These are phyloP conservation scores for Micronycteris hirsuta DNA, from an alignment of 2,113 vertebrate species.

Conservation along the genomic window DNA sequence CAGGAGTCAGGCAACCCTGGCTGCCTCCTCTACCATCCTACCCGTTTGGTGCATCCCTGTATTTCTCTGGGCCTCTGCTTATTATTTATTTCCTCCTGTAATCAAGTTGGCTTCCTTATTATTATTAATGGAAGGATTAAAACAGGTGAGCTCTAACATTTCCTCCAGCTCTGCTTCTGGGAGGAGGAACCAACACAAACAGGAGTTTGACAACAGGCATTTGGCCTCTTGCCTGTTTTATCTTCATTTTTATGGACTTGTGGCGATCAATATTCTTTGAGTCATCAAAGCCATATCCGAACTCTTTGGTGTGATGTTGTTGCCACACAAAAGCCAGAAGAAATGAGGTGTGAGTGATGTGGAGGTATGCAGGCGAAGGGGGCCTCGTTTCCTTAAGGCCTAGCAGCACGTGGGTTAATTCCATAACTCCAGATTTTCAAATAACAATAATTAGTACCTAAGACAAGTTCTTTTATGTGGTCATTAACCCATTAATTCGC, in stretches of 20 bases:
- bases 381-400: not conserved
- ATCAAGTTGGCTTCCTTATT: not conserved
- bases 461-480: constrained; percentile 63
- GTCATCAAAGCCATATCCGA: constrained; percentile 47
- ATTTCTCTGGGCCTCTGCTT: not conserved
- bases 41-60: not conserved
- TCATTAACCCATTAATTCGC: constrained; percentile 51
- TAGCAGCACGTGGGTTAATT: constrained; percentile 1
- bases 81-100: not conserved
- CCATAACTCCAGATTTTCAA: constrained; percentile 39
- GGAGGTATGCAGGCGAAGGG: not conserved
- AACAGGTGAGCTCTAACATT: not conserved
- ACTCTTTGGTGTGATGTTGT: not conserved
- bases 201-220: not conserved
- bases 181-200: not conserved
- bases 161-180: not conserved
- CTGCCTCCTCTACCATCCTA: not conserved
- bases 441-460: constrained; percentile 64
- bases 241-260: constrained; percentile 1
- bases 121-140: not conserved
- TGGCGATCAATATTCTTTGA: constrained; percentile 1
- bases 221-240: constrained; percentile 32
- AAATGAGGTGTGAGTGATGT: constrained; percentile 24
- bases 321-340: not conserved
- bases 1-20: not conserved